Percentiles rank a stretch among this genome's conserved stretches.
Conservation (phyloP, 2,113 vertebrate species). For the Mobula hypostoma region DNA sequence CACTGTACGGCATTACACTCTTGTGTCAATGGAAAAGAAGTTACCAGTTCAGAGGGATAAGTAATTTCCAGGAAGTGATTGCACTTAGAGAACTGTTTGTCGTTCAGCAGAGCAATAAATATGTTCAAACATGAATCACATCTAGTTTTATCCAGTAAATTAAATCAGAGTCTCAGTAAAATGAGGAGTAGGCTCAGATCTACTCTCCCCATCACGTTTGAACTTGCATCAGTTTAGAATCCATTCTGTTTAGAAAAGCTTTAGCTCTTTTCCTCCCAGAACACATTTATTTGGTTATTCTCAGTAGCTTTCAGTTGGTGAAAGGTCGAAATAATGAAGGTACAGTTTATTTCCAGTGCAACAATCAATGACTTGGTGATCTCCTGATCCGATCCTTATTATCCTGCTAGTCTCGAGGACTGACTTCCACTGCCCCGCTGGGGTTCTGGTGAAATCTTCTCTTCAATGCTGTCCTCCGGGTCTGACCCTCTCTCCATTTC, state of each 20-base stretch:
- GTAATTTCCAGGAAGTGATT: neutral
- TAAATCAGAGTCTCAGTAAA: neutral
- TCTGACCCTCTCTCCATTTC: neutral
- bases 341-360: neutral
- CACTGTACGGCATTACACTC: too few relatives aligned
- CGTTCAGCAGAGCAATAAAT: neutral
- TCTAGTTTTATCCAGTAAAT: neutral
- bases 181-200: neutral
- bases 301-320: neutral
- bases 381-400: neutral
- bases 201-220: neutral
- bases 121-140: neutral
- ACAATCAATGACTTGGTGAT: neutral
- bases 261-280: neutral
- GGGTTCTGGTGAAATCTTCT: neutral
- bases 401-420: neutral
- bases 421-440: neutral
- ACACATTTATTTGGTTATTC: neutral
- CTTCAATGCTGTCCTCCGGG: neutral
- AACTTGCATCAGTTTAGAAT: neutral
- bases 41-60: neutral
- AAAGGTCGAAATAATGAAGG: neutral
- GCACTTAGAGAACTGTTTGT: neutral
- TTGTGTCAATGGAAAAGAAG: neutral
- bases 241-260: neutral